Evolutionary conservation across 2,888 invertebrate genomes (phyloP).

Genomic region (Tetrapedia diversipes): DNA sequence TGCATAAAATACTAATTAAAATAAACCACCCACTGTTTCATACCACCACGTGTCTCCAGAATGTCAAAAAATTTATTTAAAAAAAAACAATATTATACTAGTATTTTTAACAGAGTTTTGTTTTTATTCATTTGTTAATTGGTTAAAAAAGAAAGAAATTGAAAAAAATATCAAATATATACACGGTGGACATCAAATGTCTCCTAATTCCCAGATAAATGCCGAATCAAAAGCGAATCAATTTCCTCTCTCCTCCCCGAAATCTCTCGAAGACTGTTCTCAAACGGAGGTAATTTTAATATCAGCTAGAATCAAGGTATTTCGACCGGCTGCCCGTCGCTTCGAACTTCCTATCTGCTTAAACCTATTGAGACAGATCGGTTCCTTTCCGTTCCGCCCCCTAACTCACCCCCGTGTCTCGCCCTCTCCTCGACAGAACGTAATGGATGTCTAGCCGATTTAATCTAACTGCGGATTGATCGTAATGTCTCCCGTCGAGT

Average conservation of each 20-base stretch:
- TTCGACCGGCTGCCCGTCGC: not conserved
- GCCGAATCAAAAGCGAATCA: not conserved
- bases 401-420: not conserved
- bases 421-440: not conserved
- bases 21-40: too few relatives aligned
- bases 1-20: too few relatives aligned
- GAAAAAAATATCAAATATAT: too few relatives aligned
- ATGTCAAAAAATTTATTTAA: too few relatives aligned
- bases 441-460: conserved; percentile 53
- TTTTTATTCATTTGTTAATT: too few relatives aligned
- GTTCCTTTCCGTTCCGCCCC: not conserved
- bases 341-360: conserved; percentile 23
- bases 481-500: conserved; percentile 30
- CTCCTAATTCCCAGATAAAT: not conserved
- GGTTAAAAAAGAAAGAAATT: too few relatives aligned
- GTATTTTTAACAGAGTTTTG: too few relatives aligned
- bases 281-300: conserved; percentile 36
- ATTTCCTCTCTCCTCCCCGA: not conserved
- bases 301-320: conserved; percentile 20
- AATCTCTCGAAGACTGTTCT: not conserved
- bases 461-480: conserved; percentile 55
- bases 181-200: too few relatives aligned
- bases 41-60: too few relatives aligned
- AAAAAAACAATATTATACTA: too few relatives aligned
- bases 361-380: conserved; percentile 41